A percentile compares a stretch with the other conserved stretches of the same genome.
Conservation (phyloP, 2,888 invertebrate genomes). For the Chironomus riparius region DNA sequence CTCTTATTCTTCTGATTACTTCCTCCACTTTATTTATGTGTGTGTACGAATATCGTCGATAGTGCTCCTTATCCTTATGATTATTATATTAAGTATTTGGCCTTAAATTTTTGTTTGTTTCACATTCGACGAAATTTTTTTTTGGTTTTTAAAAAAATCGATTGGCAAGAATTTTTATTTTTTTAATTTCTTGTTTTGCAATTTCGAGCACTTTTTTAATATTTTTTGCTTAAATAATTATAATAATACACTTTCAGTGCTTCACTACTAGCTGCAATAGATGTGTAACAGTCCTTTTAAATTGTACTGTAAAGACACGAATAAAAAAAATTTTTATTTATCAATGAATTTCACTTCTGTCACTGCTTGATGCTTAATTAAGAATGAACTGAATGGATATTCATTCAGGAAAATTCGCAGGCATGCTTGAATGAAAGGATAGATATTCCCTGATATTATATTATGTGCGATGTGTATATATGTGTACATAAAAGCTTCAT, state of each 20-base stretch:
- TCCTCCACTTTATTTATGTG: neutral
- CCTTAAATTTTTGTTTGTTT: no score
- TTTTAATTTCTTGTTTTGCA: no score
- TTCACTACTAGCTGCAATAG: conserved; percentile 13
- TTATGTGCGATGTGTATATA: neutral
- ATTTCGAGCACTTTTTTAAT: neutral
- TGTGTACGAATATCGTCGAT: no score
- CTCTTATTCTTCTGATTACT: neutral
- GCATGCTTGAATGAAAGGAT: neutral
- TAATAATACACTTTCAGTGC: conserved; percentile 2
- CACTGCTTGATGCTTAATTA: neutral
- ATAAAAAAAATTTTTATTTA: neutral
- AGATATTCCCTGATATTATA: neutral
- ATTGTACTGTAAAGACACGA: conserved; percentile 5
- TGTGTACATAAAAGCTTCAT: neutral
- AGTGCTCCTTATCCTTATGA: no score
- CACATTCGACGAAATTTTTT: neutral
- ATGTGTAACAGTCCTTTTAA: conserved; percentile 10
- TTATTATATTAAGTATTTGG: no score
- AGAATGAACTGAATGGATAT: conserved; percentile 10
- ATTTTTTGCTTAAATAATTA: neutral
- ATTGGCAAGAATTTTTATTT: neutral
- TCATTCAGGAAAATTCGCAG: neutral
- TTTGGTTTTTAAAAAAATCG: neutral
- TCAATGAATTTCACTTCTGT: neutral